These are phyloP conservation scores for Rhagoletis pomonella DNA, from an alignment of 1,140 invertebrate genomes.

Conservation along the genomic window DNA sequence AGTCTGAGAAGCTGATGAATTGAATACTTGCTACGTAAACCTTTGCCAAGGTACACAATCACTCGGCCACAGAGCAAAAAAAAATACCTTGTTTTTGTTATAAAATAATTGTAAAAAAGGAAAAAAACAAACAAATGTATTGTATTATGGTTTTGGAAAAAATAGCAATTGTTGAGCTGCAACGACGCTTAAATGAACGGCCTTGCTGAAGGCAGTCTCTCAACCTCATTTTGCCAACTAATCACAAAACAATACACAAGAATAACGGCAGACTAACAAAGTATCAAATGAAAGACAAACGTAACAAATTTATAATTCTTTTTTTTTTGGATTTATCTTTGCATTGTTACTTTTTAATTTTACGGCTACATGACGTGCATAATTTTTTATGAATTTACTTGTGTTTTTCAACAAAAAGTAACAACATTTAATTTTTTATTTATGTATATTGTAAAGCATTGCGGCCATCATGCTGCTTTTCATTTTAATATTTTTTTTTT, in stretches of 20 bases:
- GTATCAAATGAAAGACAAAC: constrained; percentile 3
- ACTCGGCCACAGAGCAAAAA: neutral
- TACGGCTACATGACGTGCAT: neutral
- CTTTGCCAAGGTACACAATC: neutral
- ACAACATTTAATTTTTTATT: neutral
- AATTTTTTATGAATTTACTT: neutral
- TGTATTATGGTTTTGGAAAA: neutral
- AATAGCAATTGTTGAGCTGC: constrained; percentile 2
- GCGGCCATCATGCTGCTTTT: neutral
- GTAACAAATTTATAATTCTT: too few relatives aligned
- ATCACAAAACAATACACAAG: neutral
- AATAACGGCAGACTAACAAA: constrained; percentile 6
- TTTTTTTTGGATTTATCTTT: neutral
- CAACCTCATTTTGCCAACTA: constrained; percentile 29
- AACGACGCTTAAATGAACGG: neutral
- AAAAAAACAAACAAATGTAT: too few relatives aligned
- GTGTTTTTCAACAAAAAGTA: neutral
- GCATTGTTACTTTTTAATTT: neutral
- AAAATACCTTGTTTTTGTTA: neutral
- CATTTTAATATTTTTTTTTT: too few relatives aligned
- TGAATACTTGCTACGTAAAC: too few relatives aligned
- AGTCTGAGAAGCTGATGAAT: too few relatives aligned
- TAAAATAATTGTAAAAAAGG: neutral
- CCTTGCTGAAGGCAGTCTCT: constrained; percentile 54
- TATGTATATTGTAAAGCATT: neutral